Base-by-base conservation (phyloP, 1,140 invertebrate genomes). In the Brachionus plicatilis region DNA sequence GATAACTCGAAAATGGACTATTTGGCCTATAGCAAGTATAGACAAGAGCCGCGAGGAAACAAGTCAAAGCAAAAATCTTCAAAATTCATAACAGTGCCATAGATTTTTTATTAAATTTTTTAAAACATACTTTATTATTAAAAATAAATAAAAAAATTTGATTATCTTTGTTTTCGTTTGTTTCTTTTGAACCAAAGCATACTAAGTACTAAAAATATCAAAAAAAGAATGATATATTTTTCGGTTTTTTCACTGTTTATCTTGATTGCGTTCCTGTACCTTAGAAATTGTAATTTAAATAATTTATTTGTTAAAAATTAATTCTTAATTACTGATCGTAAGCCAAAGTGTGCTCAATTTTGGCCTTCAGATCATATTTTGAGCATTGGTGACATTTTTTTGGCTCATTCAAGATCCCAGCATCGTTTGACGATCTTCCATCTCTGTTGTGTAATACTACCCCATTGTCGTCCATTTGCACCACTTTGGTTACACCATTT, bases 111-210 rank as follows among this genome's bases (percentile, higher is more conserved):
- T 43, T 43, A 33, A 33, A n/a, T 33, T 68, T 68, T 29, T 68
- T n/a, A 29, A 66, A 66, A 33, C 24, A 66, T 33, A 14, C 0
- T 68, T 68, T 68, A 17, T 41, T 33, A 37, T 0, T 9, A 14
- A 41, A 41, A 29, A 68, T 14, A 68, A 68, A 68, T 5, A 37
- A 68, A 37, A 68, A 33, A 33, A 3, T 6, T n/a, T 24, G 33
- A 37, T 33, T 41, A 68, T 68, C 20, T 43, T 33, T 12, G 37
- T 45, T 75, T 75, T 45, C 37, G 3, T 37, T 76, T 47, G 1
- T 76, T 29, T 50, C 43, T 47, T 29, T 76, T 76, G 27, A 76
- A 33, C 72, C 72, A 76, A 76, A 76, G 53, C 72, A 76, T 76
- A 20, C 72, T 76, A 0, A 76, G 14, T n/a, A 76, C 72, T 27